Evolutionary conservation across 2,888 invertebrate species (phyloP).

Genomic region (Caenorhabditis sp.): DNA sequence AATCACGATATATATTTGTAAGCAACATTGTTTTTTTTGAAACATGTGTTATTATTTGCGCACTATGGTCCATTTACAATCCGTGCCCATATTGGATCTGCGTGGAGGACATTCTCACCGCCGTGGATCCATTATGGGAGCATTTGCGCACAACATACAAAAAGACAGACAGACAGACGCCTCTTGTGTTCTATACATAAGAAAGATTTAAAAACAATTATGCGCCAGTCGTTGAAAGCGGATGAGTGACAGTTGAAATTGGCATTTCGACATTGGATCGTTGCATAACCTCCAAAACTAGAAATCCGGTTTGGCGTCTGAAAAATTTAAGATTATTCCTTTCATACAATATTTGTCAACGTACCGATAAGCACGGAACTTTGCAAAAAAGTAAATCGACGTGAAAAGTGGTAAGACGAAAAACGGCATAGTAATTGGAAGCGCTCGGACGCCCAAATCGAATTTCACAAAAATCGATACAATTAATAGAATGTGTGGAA

Average conservation of each 20-base stretch:
- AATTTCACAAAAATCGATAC: neutral
- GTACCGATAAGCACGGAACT: constrained; percentile 34
- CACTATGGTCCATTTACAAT: too few relatives aligned
- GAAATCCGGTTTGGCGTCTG: constrained; percentile 23
- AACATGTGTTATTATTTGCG: too few relatives aligned
- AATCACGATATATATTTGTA: too few relatives aligned
- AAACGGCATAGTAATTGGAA: constrained; percentile 5
- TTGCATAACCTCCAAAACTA: constrained; percentile 7
- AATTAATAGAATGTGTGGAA: neutral
- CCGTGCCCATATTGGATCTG: too few relatives aligned
- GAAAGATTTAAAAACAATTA: too few relatives aligned
- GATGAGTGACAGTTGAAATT: neutral
- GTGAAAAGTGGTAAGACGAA: neutral
- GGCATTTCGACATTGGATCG: neutral
- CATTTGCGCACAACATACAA: too few relatives aligned
- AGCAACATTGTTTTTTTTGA: too few relatives aligned
- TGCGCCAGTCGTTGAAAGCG: too few relatives aligned
- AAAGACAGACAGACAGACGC: too few relatives aligned
- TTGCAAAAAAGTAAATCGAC: neutral
- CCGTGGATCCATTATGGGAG: too few relatives aligned
- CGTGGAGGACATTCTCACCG: too few relatives aligned
- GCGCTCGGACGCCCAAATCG: constrained; percentile 18
- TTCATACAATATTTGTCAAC: neutral
- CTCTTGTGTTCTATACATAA: too few relatives aligned
- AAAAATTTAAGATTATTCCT: constrained; percentile 6